Base-by-base conservation (phyloP, 2,113 vertebrate species). In the Colinus virginianus region DNA sequence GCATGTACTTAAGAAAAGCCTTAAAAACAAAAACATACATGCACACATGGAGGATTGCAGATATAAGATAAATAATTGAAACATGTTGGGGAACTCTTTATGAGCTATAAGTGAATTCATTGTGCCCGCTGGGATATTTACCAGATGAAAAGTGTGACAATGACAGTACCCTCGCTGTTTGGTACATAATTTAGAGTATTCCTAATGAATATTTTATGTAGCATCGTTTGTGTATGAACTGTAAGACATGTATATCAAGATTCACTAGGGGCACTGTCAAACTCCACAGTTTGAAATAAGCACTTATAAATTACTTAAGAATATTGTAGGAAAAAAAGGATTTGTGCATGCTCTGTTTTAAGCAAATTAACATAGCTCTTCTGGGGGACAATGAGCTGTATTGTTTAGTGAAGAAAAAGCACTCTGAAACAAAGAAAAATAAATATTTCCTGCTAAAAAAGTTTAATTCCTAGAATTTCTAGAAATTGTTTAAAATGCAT, bases 131-230 rank as follows among this genome's bases (percentile, higher is more conserved):
- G 92, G 95, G 93, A 97, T 97, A 95, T 95, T 96, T 93, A 96
- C 61, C 90, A 93, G 80, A 92, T 42, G 55, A 96, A 94, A 97
- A 95, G 90, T 96, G 84, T 95, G 92, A 95, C 83, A 97, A 94
- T 6, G 48, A 96, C 93, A 96, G 89, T 88, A 87, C n/a, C 84
- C 58, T 94, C 5, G 26, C 96, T 97, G 95, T 96, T 97, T 94
- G 67, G 90, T 93, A 94, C 93, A 96, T 96, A 96, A 96, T 97
- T 97, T 97, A 96, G 88, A 92, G 77, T 93, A 90, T 59, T 91
- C 62, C 84, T 96, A 84, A 97, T 97, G 91, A 97, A 96, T 97
- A 97, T 97, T 98, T 97, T 84, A 96, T 96, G 84, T 21, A 38
- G 84, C 91, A 95, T 95, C 91, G 94, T 94, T 96, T 97, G 85